These are phyloP conservation scores for Enteromius viviparus DNA, from an alignment of 2,797 vertebrate genomes.

Conservation along the genomic window DNA sequence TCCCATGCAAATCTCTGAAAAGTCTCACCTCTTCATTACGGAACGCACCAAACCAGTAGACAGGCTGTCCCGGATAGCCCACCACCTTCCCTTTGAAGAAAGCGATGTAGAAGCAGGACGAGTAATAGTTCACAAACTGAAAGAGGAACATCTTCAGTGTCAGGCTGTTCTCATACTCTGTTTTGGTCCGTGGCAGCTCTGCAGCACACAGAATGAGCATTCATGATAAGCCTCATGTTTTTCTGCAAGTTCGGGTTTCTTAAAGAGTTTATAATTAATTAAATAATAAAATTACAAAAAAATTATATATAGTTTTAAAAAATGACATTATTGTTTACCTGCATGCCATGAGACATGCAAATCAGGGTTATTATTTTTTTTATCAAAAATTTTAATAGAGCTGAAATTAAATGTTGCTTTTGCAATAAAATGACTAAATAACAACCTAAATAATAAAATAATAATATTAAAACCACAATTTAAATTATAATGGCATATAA, in stretches of 20 bases:
- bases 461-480: too few relatives aligned
- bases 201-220: slow-evolving; percentile 44
- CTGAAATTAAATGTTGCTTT: not conserved
- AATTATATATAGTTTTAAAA: not conserved
- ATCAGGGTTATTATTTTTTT: not conserved
- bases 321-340: not conserved
- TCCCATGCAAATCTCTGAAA: not conserved
- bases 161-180: slow-evolving; percentile 97
- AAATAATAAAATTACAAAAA: not conserved
- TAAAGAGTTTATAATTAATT: not conserved
- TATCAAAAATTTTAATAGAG: not conserved
- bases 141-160: slow-evolving; percentile 99
- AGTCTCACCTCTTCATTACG: slow-evolving; percentile 92
- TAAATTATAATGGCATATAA: not conserved
- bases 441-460: not conserved
- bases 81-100: slow-evolving; percentile 99
- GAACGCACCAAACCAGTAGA: slow-evolving; percentile 85
- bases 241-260: not conserved
- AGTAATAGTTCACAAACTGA: slow-evolving; percentile 99
- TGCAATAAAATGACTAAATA: not conserved
- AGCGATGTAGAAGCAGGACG: slow-evolving; percentile 97
- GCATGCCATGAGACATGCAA: not conserved
- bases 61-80: slow-evolving; percentile 87
- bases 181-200: slow-evolving; percentile 97
- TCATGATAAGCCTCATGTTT: not conserved